phyloP scores from a whole-genome alignment of 1,140 invertebrate genomes.

The Drosophila micromelanica region DNA sequence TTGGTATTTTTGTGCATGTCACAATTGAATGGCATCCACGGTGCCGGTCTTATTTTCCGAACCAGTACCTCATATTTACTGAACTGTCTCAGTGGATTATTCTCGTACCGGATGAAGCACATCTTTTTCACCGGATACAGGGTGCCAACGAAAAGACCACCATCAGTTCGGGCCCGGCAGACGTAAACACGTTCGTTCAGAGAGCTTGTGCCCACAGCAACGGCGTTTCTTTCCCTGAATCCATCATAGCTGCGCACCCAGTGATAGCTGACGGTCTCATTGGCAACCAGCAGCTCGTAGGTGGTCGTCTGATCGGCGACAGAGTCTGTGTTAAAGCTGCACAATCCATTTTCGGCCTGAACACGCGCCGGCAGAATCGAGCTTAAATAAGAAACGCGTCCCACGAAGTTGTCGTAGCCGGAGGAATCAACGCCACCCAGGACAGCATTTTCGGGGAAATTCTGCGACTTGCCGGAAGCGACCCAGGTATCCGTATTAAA shows the following conservation, averaged over 20 bases:
- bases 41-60: constrained; percentile 11
- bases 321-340: constrained; percentile 45
- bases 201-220: constrained; percentile 47
- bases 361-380: constrained; percentile 52
- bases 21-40: neutral
- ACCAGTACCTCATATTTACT: constrained; percentile 60
- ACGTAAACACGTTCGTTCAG: constrained; percentile 47
- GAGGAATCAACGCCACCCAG: constrained; percentile 44
- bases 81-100: constrained; percentile 16
- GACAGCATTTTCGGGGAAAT: constrained; percentile 45
- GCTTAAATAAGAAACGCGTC: constrained; percentile 17
- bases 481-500: constrained; percentile 48
- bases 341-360: constrained; percentile 36
- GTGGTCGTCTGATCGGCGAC: neutral
- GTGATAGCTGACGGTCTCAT: constrained; percentile 50
- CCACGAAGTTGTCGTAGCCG: constrained; percentile 60
- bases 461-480: constrained; percentile 11
- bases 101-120: constrained; percentile 43
- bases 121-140: constrained; percentile 3
- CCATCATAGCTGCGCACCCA: constrained; percentile 63
- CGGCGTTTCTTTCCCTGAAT: constrained; percentile 49
- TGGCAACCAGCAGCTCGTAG: constrained; percentile 47
- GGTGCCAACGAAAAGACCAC: constrained; percentile 45
- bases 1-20: too few relatives aligned
- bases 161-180: constrained; percentile 48